Evolutionary conservation across 2,797 vertebrate genomes (phyloP).

Genomic region (Hafferia zeledoni): DNA sequence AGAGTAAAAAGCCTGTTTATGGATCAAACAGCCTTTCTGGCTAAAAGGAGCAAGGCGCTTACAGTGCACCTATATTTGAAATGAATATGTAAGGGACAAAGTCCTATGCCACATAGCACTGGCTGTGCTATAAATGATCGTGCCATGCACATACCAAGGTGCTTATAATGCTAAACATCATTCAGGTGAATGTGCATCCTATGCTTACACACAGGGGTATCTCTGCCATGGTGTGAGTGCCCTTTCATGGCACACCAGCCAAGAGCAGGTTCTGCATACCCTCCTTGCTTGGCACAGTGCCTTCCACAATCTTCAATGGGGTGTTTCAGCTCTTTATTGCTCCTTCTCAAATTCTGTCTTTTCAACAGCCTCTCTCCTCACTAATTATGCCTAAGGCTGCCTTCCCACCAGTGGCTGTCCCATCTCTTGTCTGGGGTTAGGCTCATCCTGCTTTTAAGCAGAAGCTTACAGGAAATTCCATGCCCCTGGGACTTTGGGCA

Average conservation of each 20-base stretch:
- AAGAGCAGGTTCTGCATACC: background rate
- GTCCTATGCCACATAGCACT: background rate
- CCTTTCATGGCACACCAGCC: background rate
- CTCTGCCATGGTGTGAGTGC: background rate
- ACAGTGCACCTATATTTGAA: background rate
- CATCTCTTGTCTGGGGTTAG: background rate
- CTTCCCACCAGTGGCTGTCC: background rate
- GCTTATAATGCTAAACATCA: background rate
- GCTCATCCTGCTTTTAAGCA: background rate
- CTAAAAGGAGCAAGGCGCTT: background rate
- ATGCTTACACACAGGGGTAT: rapidly evolving
- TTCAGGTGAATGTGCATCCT: background rate
- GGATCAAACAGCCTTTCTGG: constrained; percentile 48
- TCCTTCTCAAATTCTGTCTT: background rate
- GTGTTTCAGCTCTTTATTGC: background rate
- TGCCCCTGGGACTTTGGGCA: background rate
- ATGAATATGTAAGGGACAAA: constrained; percentile 4
- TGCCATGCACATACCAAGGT: rapidly evolving
- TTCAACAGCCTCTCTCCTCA: background rate
- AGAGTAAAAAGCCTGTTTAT: background rate
- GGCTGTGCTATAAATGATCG: background rate
- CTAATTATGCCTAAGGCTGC: background rate
- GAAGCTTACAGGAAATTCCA: background rate
- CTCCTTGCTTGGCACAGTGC: rapidly evolving
- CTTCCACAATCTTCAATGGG: background rate